Percentiles rank a stretch among this genome's conserved stretches.
Conservation (phyloP, 2,888 invertebrate genomes). For the Lithophane leautieri region DNA sequence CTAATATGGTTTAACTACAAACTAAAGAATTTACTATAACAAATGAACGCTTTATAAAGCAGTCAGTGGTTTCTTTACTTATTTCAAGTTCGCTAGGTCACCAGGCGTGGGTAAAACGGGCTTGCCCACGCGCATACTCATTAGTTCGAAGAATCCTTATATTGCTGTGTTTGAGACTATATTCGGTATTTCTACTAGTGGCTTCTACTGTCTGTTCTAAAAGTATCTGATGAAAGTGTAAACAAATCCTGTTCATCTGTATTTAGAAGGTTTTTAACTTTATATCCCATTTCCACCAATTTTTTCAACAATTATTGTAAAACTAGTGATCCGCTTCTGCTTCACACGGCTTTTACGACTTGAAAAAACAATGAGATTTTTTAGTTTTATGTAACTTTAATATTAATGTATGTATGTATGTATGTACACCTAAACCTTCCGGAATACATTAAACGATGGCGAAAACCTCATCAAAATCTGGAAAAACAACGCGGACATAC, state of each 20-base stretch:
- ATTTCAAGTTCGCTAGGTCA: conserved; percentile 66
- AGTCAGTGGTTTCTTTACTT: conserved; percentile 32
- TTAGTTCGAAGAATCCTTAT: conserved; percentile 48
- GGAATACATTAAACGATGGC: too few relatives aligned
- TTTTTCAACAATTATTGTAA: too few relatives aligned
- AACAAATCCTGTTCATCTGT: neutral
- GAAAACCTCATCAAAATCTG: too few relatives aligned
- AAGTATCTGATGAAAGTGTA: neutral
- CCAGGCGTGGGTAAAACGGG: conserved; percentile 59
- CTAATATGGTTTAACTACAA: neutral
- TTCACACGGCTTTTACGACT: too few relatives aligned
- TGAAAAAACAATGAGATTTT: too few relatives aligned
- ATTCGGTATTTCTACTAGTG: conserved; percentile 33
- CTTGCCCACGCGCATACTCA: conserved; percentile 56
- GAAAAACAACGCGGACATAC: too few relatives aligned
- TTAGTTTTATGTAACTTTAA: too few relatives aligned
- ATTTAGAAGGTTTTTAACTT: neutral
- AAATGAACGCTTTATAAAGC: conserved; percentile 7
- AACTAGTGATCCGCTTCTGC: too few relatives aligned
- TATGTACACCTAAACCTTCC: too few relatives aligned
- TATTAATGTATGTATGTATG: too few relatives aligned
- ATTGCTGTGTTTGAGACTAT: conserved; percentile 47
- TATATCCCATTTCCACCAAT: neutral
- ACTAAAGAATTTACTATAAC: neutral
- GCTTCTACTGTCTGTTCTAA: neutral